Evolutionary conservation across 2,888 invertebrate genomes (phyloP), one percentile per base, ranked within the genome.

Genomic region (Aethes cnicana): DNA sequence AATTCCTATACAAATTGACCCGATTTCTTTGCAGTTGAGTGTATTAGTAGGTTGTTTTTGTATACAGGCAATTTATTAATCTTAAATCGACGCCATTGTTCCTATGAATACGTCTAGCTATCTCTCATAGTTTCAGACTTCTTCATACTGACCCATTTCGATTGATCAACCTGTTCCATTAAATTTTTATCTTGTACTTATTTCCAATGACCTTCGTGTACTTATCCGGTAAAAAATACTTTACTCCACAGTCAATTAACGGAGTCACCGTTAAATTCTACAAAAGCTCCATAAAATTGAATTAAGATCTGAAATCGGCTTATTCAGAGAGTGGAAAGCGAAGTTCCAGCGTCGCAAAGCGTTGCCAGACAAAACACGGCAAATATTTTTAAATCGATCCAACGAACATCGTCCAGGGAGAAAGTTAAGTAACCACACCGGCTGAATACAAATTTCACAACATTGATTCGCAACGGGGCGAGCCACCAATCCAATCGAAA

Each of bases 361-460:
- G 25, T 52, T 52, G 50, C 37, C 46, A 46, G 44, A 52, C 41
- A 47, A 55, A 55, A 47, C 47, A 55, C 20, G 42, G 47, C 46
- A 58, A 58, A 66, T 64, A 74, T 79, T 76, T 78, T 78, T 69
- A 80, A 85, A 84, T 77, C 78, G 74, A 77, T 73, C 70, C 63
- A 69, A 66, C 67, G 68, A 69, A 67, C 67, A 67, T 62, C 68
- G 76, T 79, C 78, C 77, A 72, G 68, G 64, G 60, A 68, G 71
- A 76, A 75, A 75, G 76, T 74, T 75, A 82, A 79, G 75, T 74
- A 70, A 72, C 60, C 58, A 42, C 62, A 61, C 72, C 68, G 75
- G 74, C 77, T 77, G 88, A 87, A 87, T 89, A 88, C 86, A 84
- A 87, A 88, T 85, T 81, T 77, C 77, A 78, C 67, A 79, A 79